Conservation (phyloP, 2,113 vertebrate species). For the Hyperoodon ampullatus region DNA sequence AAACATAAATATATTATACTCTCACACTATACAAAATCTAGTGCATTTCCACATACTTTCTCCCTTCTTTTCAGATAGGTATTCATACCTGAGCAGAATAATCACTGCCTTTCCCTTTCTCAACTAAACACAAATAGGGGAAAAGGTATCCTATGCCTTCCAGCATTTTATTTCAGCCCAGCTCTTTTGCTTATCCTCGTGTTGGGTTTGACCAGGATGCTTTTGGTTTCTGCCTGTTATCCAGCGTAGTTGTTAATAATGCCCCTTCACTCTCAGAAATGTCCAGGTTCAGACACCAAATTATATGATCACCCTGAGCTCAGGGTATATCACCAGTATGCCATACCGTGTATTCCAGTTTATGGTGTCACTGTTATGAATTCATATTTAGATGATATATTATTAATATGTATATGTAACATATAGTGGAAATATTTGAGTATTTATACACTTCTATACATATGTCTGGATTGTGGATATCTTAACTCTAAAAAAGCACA, state of each 20-base stretch:
- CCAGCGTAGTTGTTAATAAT: not conserved
- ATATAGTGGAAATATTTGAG: not conserved
- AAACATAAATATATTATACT: not conserved
- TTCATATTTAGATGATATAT: not conserved
- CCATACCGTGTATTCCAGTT: not conserved
- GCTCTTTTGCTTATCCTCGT: not conserved
- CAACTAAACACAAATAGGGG: not conserved
- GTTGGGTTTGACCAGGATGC: not conserved
- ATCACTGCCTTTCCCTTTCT: not conserved
- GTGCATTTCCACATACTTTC: not conserved
- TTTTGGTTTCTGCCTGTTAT: not conserved
- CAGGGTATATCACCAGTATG: not conserved
- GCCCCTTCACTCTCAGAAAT: not conserved
- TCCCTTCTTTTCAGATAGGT: not conserved
- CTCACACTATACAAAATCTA: not conserved
- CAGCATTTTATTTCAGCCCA: not conserved
- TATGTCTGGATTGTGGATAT: not conserved
- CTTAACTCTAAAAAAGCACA: not conserved
- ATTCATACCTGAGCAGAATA: not conserved
- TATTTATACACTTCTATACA: not conserved
- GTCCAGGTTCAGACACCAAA: not conserved
- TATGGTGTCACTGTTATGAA: not conserved
- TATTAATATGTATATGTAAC: not conserved
- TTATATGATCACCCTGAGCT: not conserved
- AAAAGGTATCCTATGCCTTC: not conserved